These are phyloP conservation scores for Parauchenoglanis punctatus DNA, from an alignment of 2,797 vertebrate species.

Conservation along the genomic window DNA sequence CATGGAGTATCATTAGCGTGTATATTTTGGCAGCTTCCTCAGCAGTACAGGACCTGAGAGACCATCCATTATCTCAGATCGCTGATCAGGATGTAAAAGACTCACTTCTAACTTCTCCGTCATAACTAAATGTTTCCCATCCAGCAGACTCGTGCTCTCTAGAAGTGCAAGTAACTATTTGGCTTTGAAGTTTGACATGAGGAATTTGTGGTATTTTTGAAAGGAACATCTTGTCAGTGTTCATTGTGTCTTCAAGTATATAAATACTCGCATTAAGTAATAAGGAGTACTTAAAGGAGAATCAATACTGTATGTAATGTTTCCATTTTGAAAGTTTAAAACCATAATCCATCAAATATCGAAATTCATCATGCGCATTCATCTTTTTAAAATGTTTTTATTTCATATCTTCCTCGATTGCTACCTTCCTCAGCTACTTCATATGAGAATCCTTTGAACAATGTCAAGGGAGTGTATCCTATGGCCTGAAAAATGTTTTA, in stretches of 20 bases:
- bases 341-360: not conserved
- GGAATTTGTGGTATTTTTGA: conserved; percentile 66
- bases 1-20: conserved; percentile 27
- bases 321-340: not conserved
- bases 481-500: conserved; percentile 67
- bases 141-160: conserved; percentile 46
- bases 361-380: conserved; percentile 45
- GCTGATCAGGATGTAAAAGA: conserved; percentile 59
- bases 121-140: conserved; percentile 49
- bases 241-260: conserved; percentile 46
- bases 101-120: conserved; percentile 47
- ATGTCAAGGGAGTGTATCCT: conserved; percentile 57
- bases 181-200: conserved; percentile 70
- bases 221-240: conserved; percentile 38
- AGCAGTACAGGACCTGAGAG: conserved; percentile 18
- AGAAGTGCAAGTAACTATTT: conserved; percentile 59
- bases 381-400: conserved; percentile 60
- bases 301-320: conserved; percentile 15
- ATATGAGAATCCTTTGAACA: conserved; percentile 64
- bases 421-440: conserved; percentile 55
- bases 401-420: conserved; percentile 54
- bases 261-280: conserved; percentile 43
- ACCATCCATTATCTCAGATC: conserved; percentile 54
- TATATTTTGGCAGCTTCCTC: conserved; percentile 18
- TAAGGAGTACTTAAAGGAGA: conserved; percentile 29